A percentile compares a stretch with the other conserved stretches of the same genome.
Conservation (phyloP, 2,797 vertebrate species). For the Pangasius mekongensis region DNA sequence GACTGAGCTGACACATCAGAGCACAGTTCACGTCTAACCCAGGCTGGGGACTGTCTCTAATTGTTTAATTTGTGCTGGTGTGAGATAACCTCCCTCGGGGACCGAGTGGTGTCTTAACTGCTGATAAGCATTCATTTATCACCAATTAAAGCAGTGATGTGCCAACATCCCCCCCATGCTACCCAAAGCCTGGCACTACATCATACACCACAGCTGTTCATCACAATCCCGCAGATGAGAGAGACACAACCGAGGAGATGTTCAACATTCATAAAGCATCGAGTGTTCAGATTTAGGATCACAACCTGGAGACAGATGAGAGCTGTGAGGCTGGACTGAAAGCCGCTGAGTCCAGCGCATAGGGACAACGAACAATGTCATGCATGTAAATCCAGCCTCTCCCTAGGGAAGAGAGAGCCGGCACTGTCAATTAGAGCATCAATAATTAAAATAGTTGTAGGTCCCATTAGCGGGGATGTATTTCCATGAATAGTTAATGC, state of each 20-base stretch:
- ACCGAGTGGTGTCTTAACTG: conserved; percentile 36
- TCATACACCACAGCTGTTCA: conserved; percentile 39
- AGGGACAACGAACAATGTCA: conserved; percentile 50
- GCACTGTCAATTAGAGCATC: conserved; percentile 58
- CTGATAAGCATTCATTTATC: conserved; percentile 56
- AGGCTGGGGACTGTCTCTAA: conserved; percentile 41
- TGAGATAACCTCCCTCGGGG: conserved; percentile 50
- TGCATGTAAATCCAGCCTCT: conserved; percentile 53
- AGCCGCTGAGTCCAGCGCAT: conserved; percentile 16
- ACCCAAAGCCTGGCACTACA: conserved; percentile 9
- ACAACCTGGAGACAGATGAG: conserved; percentile 34
- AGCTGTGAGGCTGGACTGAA: conserved; percentile 20
- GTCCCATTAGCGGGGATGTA: conserved; percentile 58
- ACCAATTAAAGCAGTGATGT: conserved; percentile 48
- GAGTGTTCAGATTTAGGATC: conserved; percentile 18
- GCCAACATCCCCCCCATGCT: conserved; percentile 4
- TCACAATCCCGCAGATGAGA: conserved; percentile 24
- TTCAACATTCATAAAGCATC: conserved; percentile 19
- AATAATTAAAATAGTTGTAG: conserved; percentile 64
- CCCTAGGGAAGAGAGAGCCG: conserved; percentile 38
- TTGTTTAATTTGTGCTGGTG: conserved; percentile 55
- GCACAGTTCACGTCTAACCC: conserved; percentile 34
- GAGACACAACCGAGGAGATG: neutral
- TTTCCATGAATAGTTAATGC: conserved; percentile 65
- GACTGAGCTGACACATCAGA: conserved; percentile 43